Evolutionary conservation across 2,113 vertebrate species (phyloP).

Genomic region (Camelus dromedarius): DNA sequence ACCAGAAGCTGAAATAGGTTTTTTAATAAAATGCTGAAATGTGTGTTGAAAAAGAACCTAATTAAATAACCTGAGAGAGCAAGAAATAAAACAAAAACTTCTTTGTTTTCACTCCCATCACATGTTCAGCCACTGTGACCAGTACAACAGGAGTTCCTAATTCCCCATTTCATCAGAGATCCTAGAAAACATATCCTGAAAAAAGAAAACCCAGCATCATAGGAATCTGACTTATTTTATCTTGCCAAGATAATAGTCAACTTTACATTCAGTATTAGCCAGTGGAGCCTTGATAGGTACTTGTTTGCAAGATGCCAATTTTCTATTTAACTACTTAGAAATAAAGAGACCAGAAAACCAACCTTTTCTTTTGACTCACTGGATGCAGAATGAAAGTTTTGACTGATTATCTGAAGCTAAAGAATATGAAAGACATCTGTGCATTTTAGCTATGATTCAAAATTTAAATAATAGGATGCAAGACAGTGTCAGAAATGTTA

Average conservation of each 20-base stretch:
- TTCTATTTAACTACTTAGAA: conserved; percentile 22
- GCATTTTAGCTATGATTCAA: neutral
- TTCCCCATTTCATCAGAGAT: conserved; percentile 64
- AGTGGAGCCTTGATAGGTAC: neutral
- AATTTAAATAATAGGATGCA: neutral
- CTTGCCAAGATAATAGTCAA: neutral
- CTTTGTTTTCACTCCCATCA: neutral
- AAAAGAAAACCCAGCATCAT: neutral
- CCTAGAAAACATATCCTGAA: neutral
- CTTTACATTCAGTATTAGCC: conserved; percentile 27
- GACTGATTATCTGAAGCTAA: neutral
- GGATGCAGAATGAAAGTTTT: neutral
- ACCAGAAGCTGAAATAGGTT: neutral
- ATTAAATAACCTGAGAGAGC: neutral
- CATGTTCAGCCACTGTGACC: neutral
- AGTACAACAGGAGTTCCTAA: conserved; percentile 24
- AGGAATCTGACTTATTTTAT: conserved; percentile 7
- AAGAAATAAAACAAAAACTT: neutral
- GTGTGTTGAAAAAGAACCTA: neutral
- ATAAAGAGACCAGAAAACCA: neutral
- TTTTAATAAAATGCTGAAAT: neutral
- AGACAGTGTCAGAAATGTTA: neutral
- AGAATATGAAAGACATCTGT: neutral
- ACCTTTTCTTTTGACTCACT: neutral
- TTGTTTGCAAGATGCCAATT: conserved; percentile 36